Evolutionary conservation across 2,888 invertebrate genomes (phyloP), one percentile per base, ranked within the genome.

Genomic region (Tetheella fluctuosa): DNA sequence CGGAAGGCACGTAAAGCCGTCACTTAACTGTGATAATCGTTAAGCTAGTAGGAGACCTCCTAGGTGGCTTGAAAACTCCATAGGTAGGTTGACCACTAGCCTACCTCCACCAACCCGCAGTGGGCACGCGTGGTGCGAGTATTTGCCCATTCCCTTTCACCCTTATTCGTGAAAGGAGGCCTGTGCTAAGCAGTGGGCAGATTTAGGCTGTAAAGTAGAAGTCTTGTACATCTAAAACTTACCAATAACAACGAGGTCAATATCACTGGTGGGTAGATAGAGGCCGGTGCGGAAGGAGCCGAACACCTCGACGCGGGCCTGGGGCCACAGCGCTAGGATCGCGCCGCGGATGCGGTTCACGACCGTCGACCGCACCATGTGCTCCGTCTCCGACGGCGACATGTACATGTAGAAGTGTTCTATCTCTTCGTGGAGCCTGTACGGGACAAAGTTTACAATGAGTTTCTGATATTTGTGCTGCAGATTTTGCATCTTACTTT

Each of bases 251-350:
- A 95, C 95, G 20, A 93, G 89, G 72, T 95, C 95, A 79, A 96
- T 96, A 83, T 96, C 96, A 83, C 98, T 98, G 81, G 99, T 99
- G 70, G 99, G 99, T 86, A 99, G 95, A 94, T 99, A 99, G 70
- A 99, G 95, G 60, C 98, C 98, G 68, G 99, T 99, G 76, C 98
- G 96, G 93, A 99, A 99, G 81, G 99, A 99, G 80, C 99, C 99
- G 94, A 99, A 99, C 80, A 99, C 97, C 93, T 99, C 98, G 70
- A 99, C 98, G 87, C 97, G 95, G 63, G 99, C 98, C 83, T 97
- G 96, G 64, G 98, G 98, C 98, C 98, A 99, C 78, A 98, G 95
- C 79, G 96, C 95, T 71, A 96, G 94, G 83, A 99, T 97, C 67
- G 98, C 97, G 77, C 95, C 94, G 81, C 97, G 96, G 85, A 99